These are phyloP conservation scores for Xestoiulus laeticollis DNA, from an alignment of 2,888 invertebrate species.

Conservation along the genomic window DNA sequence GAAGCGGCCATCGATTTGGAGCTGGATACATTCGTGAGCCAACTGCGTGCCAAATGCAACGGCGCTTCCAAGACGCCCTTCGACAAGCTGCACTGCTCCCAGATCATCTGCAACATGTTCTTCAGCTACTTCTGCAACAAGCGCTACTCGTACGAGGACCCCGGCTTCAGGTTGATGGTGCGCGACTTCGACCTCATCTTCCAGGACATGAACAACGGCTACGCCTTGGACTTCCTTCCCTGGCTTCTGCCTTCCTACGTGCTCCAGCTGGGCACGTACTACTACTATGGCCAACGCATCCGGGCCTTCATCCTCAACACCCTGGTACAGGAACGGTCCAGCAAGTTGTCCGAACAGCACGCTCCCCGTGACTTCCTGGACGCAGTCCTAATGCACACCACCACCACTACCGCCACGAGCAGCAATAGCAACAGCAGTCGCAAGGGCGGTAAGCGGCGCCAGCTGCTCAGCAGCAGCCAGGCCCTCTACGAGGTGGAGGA, in stretches of 20 bases:
- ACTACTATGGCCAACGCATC: slow-evolving; percentile 75
- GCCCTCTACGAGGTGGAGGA: slow-evolving; percentile 70
- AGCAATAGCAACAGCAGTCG: slow-evolving; percentile 64
- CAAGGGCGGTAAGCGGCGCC: not conserved
- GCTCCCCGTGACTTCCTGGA: slow-evolving; percentile 80
- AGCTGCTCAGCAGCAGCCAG: slow-evolving; percentile 56
- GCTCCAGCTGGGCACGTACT: slow-evolving; percentile 74
- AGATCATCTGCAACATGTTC: slow-evolving; percentile 85
- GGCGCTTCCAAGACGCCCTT: slow-evolving; percentile 59
- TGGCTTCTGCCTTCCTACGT: slow-evolving; percentile 80
- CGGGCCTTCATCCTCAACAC: slow-evolving; percentile 75
- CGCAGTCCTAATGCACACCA: slow-evolving; percentile 69
- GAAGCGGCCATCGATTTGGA: slow-evolving; percentile 75
- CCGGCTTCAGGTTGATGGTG: slow-evolving; percentile 74
- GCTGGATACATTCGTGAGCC: slow-evolving; percentile 57
- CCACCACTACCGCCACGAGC: no score
- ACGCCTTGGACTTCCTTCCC: slow-evolving; percentile 85
- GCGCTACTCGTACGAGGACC: slow-evolving; percentile 69
- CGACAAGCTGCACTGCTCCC: slow-evolving; percentile 76
- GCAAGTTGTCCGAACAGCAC: slow-evolving; percentile 59
- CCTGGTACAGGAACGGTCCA: not conserved
- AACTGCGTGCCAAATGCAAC: slow-evolving; percentile 52
- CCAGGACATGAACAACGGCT: slow-evolving; percentile 91
- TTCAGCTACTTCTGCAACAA: slow-evolving; percentile 86
- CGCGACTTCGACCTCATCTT: slow-evolving; percentile 85